Conservation (phyloP, 2,888 invertebrate species). For the Parthenolecanium corni region DNA sequence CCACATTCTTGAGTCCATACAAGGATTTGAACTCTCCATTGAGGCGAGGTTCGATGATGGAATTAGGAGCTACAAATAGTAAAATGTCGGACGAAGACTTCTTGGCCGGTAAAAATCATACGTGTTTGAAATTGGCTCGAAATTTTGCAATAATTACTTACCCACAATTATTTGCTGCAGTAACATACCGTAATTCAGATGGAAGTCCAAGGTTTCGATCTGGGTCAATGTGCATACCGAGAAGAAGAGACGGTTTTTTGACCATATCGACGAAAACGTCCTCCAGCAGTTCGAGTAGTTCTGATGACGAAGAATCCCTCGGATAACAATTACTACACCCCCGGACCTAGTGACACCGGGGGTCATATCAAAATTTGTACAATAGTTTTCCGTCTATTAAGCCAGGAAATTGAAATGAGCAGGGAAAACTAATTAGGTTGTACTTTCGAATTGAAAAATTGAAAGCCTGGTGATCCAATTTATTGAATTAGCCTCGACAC, state of each 20-base stretch:
- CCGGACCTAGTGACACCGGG: conserved; percentile 21
- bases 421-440: not conserved
- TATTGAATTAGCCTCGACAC: too few species aligned
- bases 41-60: conserved; percentile 68
- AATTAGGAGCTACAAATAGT: conserved; percentile 49
- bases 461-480: too few species aligned
- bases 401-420: not conserved
- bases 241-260: conserved; percentile 13
- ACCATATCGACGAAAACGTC: conserved; percentile 9
- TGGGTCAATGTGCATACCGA: conserved; percentile 17
- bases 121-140: not conserved
- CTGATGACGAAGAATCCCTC: conserved; percentile 12
- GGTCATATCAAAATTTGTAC: conserved; percentile 5
- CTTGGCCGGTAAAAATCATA: conserved; percentile 30
- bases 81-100: conserved; percentile 59
- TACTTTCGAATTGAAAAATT: not conserved
- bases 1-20: conserved; percentile 8
- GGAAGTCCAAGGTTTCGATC: conserved; percentile 3
- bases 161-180: not conserved
- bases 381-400: conserved; percentile 11
- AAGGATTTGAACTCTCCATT: not conserved
- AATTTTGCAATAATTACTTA: not conserved
- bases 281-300: conserved; percentile 1
- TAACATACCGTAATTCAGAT: not conserved
- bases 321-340: conserved; percentile 24